phyloP scores from a whole-genome alignment of 2,113 vertebrate genomes.

The Zosterops pallidus region DNA sequence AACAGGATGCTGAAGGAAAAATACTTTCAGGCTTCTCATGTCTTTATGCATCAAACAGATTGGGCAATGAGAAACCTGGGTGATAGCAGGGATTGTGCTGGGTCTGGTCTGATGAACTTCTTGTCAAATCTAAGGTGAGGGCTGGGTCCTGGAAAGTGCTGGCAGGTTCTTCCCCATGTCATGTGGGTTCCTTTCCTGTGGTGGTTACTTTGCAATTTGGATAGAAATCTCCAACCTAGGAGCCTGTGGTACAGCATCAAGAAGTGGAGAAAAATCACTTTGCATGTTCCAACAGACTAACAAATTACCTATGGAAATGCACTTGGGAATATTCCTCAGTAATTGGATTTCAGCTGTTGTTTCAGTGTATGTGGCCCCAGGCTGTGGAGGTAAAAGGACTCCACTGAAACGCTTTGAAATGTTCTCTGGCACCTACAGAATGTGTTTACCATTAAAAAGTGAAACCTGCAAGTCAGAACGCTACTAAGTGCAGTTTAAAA shows the following conservation, averaged over 20 bases:
- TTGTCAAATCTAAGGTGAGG: neutral
- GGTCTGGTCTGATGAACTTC: neutral
- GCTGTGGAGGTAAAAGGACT: constrained; percentile 57
- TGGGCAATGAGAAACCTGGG: neutral
- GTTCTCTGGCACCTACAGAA: constrained; percentile 55
- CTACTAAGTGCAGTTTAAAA: constrained; percentile 27
- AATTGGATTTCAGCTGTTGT: constrained; percentile 70
- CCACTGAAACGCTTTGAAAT: constrained; percentile 63
- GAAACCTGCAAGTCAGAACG: constrained; percentile 63
- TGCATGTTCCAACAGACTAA: constrained; percentile 67
- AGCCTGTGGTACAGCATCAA: neutral
- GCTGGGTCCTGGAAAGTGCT: neutral
- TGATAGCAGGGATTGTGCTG: neutral
- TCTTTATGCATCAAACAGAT: constrained; percentile 24
- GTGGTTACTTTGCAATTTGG: neutral
- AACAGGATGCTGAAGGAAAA: constrained; percentile 47
- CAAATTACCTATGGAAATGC: constrained; percentile 71
- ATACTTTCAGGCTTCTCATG: constrained; percentile 20
- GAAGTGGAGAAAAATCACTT: constrained; percentile 58
- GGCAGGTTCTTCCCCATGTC: neutral
- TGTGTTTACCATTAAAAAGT: constrained; percentile 65
- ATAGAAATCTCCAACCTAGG: neutral
- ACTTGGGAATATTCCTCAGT: constrained; percentile 64
- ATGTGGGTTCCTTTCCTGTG: neutral
- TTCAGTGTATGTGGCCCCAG: constrained; percentile 38